Percentiles rank a stretch among this genome's conserved stretches.
phyloP scores from a whole-genome alignment of 2,797 vertebrate genomes.

The Anomalospiza imberbis region DNA sequence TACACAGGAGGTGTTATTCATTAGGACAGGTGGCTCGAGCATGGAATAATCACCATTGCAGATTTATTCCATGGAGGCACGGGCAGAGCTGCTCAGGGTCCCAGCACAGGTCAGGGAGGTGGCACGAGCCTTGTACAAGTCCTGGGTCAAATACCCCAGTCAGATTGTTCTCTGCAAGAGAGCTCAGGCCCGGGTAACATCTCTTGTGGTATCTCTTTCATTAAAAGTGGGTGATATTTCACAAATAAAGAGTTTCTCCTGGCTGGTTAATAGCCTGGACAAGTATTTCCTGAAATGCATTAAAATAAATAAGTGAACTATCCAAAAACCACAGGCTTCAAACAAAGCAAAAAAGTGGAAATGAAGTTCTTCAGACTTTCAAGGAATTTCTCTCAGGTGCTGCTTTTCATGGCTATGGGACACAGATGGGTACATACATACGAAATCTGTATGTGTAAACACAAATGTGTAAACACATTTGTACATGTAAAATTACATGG shows the following conservation, averaged over 20 bases:
- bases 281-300: background rate
- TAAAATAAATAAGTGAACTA: background rate
- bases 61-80: conserved; percentile 9
- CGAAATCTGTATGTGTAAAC: background rate
- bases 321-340: background rate
- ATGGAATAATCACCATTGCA: background rate
- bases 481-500: background rate
- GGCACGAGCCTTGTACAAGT: accelerated
- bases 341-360: background rate
- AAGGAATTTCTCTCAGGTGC: background rate
- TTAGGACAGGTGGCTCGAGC: background rate
- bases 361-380: background rate
- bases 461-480: background rate
- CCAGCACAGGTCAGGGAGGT: background rate
- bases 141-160: accelerated
- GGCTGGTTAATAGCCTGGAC: background rate
- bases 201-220: background rate
- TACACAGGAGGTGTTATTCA: background rate
- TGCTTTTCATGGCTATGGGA: background rate
- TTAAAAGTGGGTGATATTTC: background rate
- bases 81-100: background rate
- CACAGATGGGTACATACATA: background rate
- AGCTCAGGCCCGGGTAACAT: background rate
- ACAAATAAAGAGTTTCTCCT: background rate
- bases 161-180: background rate